Evolutionary conservation across 2,888 invertebrate species (phyloP).

Genomic region (Steinernema carpocapsae): DNA sequence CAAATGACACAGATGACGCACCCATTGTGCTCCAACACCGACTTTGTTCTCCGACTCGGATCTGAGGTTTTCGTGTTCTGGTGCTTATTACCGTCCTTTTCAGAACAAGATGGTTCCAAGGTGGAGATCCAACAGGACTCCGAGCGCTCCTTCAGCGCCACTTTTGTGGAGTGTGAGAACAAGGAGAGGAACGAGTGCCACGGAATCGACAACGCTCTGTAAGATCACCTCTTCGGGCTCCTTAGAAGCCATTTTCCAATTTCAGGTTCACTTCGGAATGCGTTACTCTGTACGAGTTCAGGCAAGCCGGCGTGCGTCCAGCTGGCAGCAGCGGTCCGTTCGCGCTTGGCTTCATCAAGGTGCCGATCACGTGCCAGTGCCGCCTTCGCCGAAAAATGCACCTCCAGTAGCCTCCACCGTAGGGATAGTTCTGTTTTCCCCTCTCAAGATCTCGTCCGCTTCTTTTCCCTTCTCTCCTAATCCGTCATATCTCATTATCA

Average conservation of each 20-base stretch:
- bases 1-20: no score
- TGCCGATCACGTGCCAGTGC: constrained; percentile 61
- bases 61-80: no score
- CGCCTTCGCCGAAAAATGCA: constrained; percentile 50
- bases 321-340: constrained; percentile 46
- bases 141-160: constrained; percentile 52
- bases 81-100: constrained; percentile 36
- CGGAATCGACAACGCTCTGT: constrained; percentile 53
- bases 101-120: constrained; percentile 59
- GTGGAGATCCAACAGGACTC: constrained; percentile 66
- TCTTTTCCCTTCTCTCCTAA: background rate
- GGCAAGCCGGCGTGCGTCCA: constrained; percentile 56
- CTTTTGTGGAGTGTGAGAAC: constrained; percentile 60
- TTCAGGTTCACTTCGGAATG: constrained; percentile 64
- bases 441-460: background rate
- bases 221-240: constrained; percentile 5
- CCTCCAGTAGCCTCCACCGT: background rate
- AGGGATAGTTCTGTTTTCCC: constrained; percentile 23
- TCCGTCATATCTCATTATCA: background rate
- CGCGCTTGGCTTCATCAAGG: constrained; percentile 48
- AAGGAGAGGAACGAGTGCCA: constrained; percentile 51
- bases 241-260: background rate
- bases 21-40: no score
- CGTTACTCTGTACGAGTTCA: constrained; percentile 59
- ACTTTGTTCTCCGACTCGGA: no score